These are phyloP conservation scores for Panagrolaimus sp. DNA, from an alignment of 1,140 invertebrate genomes.

Conservation along the genomic window DNA sequence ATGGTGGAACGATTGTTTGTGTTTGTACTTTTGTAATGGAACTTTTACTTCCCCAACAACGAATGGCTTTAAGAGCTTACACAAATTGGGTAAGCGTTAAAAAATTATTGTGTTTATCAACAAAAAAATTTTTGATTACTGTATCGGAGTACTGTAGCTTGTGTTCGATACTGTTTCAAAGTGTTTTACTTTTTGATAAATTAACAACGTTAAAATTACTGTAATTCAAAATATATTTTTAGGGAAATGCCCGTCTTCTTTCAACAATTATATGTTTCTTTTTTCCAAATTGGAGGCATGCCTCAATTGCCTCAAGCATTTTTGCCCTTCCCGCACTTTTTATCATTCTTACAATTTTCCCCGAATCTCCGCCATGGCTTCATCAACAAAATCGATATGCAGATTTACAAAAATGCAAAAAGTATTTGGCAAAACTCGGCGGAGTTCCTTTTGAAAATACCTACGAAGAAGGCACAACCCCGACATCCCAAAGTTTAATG, in stretches of 20 bases:
- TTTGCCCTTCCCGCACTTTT: neutral
- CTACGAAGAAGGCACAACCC: neutral
- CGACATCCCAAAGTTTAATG: neutral
- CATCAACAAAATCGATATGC: constrained; percentile 5
- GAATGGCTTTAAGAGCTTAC: constrained; percentile 16
- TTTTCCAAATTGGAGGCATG: constrained; percentile 11
- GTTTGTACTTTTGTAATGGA: constrained; percentile 20
- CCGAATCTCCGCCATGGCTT: constrained; percentile 18
- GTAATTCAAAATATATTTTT: too few species aligned
- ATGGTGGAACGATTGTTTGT: neutral
- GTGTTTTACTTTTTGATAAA: too few species aligned
- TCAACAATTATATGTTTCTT: constrained; percentile 12
- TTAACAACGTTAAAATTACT: too few species aligned
- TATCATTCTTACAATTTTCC: neutral
- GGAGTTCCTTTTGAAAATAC: neutral
- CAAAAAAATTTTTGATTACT: too few species aligned
- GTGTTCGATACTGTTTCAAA: too few species aligned
- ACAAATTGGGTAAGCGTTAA: constrained; percentile 16
- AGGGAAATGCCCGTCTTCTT: constrained; percentile 6
- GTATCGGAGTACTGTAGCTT: too few species aligned
- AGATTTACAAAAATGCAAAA: neutral
- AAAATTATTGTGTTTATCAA: too few species aligned
- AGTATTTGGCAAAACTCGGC: neutral
- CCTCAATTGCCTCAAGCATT: neutral
- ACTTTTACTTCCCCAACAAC: constrained; percentile 12